Evolutionary conservation across 1,140 invertebrate species (phyloP).

Genomic region (Sminthurides bifidus): DNA sequence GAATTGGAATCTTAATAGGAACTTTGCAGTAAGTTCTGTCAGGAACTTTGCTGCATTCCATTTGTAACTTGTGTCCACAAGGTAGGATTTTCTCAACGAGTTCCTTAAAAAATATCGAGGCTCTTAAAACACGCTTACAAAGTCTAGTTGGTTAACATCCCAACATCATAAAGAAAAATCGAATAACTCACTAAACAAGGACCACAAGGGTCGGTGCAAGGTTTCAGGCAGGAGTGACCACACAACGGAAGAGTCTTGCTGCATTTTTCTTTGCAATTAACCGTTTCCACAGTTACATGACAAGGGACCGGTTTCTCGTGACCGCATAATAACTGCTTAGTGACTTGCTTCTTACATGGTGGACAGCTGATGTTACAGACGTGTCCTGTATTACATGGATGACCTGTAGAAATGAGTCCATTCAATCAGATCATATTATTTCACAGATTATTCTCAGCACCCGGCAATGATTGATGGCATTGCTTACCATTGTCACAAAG

Average conservation of each 20-base stretch:
- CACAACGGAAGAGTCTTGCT: constrained; percentile 8
- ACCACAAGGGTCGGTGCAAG: constrained; percentile 23
- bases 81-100: constrained; percentile 7
- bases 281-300: neutral
- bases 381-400: constrained; percentile 16
- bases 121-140: neutral
- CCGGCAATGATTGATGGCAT: neutral
- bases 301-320: constrained; percentile 14
- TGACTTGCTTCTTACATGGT: constrained; percentile 16
- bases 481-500: constrained; percentile 18
- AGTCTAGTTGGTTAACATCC: neutral
- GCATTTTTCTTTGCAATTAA: constrained; percentile 15
- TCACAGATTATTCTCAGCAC: neutral
- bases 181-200: constrained; percentile 19
- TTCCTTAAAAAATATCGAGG: constrained; percentile 2
- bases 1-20: neutral
- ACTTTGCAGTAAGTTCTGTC: constrained; percentile 14
- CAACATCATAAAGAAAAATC: neutral
- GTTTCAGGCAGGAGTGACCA: constrained; percentile 22
- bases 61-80: constrained; percentile 19
- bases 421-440: neutral
- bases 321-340: constrained; percentile 8
- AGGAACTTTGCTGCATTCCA: constrained; percentile 13
- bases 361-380: constrained; percentile 12
- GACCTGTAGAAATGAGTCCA: constrained; percentile 2